Base-by-base conservation (phyloP, 2,113 vertebrate species). In the Leiothrix lutea region DNA sequence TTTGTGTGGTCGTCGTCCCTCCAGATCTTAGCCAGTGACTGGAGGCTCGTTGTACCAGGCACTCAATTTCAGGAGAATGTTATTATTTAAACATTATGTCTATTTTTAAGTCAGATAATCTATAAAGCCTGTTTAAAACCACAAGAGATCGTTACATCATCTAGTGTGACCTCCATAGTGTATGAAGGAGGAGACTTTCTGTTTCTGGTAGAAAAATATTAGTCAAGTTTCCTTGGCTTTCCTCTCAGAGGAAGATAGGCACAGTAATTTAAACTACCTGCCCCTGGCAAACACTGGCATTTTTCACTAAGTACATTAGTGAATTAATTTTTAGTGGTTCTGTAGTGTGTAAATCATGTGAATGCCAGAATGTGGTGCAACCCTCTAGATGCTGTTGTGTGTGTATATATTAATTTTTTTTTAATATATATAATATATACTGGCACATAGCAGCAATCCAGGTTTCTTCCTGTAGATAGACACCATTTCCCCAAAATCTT, bases 51-150 rank as follows among this genome's bases (percentile, higher is more conserved):
- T 86, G 57, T 71, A 47, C 38, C 24, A 70, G 54, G 15, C 33
- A 19, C 33, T 72, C 36, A 14, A 0, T 90, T 90, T 83, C 47
- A 80, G 60, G 50, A 48, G 19, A 77, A 88, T 80, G 38, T 64
- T 66, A 56, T 88, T 82, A 83, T 88, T 96, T 90, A 93, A 93
- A 64, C 50, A 48, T n/a, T 22, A 22, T 44, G 51, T 70, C 67
- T 93, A 71, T 92, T 92, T 97, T 96, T 60, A 82, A 94, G 72
- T 86, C 67, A 42, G 25, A 24, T 60, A 74, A 94, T 91, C 72
- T 71, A 71, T 89, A 94, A 95, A 94, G 86, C 54, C 69, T 84
- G 51, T 86, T 80, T 77, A 88, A 88, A 91, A 58, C 75, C 79
- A 40, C 2, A 0, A 70, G 53, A 42, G 29, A 72, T 79, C 33